Conservation (phyloP, 2,888 invertebrate species). For the Gymnosoma rotundatum region DNA sequence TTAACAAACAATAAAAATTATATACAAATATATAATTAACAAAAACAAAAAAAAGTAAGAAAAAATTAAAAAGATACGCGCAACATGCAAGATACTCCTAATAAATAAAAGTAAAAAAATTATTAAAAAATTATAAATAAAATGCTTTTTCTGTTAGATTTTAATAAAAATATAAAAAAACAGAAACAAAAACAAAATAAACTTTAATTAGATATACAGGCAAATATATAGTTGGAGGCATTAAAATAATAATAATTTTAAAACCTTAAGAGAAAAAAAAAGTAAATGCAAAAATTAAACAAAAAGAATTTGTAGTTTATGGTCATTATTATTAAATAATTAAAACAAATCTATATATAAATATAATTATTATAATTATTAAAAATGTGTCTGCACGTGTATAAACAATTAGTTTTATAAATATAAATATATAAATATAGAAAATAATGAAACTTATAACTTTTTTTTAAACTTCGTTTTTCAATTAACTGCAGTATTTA, state of each 20-base stretch:
- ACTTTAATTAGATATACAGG: slow-evolving; percentile 51
- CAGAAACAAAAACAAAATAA: no score
- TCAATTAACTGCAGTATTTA: slow-evolving; percentile 68
- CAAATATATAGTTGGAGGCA: slow-evolving; percentile 44
- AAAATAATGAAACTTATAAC: slow-evolving; percentile 44
- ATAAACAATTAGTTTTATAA: slow-evolving; percentile 69
- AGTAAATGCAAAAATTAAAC: slow-evolving; percentile 32
- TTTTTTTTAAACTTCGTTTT: slow-evolving; percentile 59
- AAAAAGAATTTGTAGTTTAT: slow-evolving; percentile 69
- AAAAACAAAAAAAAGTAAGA: slow-evolving; percentile 11
- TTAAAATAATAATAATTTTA: slow-evolving; percentile 34
- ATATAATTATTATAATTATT: slow-evolving; percentile 40
- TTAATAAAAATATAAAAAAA: slow-evolving; percentile 14
- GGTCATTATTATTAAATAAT: slow-evolving; percentile 67
- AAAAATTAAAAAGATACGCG: slow-evolving; percentile 63
- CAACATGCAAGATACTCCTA: slow-evolving; percentile 70
- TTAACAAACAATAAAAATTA: slow-evolving; percentile 5
- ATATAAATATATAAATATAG: slow-evolving; percentile 61
- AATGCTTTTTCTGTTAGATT: slow-evolving; percentile 68
- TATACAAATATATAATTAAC: slow-evolving; percentile 47
- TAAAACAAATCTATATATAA: slow-evolving; percentile 62
- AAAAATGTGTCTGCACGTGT: slow-evolving; percentile 70
- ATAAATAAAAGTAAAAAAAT: slow-evolving; percentile 34
- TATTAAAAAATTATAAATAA: slow-evolving; percentile 18
- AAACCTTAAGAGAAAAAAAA: slow-evolving; percentile 13